Conservation (phyloP, 1,140 invertebrate genomes). For the Campodea augens region DNA sequence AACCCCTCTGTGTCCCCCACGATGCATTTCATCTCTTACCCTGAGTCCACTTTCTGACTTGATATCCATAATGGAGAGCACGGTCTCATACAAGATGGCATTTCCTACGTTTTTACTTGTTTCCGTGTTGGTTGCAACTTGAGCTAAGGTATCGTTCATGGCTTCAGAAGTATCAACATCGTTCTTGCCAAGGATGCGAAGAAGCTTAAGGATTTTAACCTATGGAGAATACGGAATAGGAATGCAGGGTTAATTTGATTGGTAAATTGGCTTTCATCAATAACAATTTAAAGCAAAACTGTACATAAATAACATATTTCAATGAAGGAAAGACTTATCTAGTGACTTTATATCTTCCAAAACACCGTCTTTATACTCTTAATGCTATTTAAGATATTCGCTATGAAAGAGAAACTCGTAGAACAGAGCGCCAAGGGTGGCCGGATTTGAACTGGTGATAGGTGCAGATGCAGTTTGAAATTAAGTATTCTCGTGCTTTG, state of each 20-base stretch:
- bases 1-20: too few relatives aligned
- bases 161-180: conserved; percentile 93
- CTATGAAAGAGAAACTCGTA: too few relatives aligned
- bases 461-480: too few relatives aligned
- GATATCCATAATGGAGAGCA: conserved; percentile 96
- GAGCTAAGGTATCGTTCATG: conserved; percentile 98
- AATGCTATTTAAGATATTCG: too few relatives aligned
- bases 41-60: conserved; percentile 83
- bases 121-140: conserved; percentile 95
- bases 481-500: too few relatives aligned
- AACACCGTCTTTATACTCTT: too few relatives aligned
- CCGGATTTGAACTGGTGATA: too few relatives aligned
- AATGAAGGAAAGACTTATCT: too few relatives aligned
- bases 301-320: too few relatives aligned
- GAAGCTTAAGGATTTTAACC: conserved; percentile 89
- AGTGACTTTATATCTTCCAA: too few relatives aligned
- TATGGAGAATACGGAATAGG: conserved; percentile 19
- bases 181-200: conserved; percentile 86
- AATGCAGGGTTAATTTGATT: not conserved
- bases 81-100: conserved; percentile 93
- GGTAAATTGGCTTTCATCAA: not conserved
- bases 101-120: conserved; percentile 97
- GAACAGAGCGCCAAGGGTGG: too few relatives aligned
- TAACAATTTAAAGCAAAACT: too few relatives aligned
- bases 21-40: conserved; percentile 35